These are phyloP conservation scores for Porites rus DNA, from an alignment of 92 coral and sea anemone species.

Conservation along the genomic window DNA sequence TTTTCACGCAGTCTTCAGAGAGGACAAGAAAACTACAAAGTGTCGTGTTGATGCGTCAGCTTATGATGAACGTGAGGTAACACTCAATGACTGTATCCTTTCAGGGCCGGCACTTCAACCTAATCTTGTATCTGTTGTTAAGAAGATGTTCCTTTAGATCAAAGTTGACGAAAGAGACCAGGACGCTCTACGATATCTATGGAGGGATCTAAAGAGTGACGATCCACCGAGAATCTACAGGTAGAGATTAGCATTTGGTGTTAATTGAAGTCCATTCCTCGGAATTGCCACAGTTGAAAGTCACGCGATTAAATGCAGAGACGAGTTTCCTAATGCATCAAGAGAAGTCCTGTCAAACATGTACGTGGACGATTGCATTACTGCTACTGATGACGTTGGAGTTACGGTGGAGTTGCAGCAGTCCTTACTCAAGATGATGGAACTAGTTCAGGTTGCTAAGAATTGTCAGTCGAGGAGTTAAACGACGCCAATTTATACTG, in stretches of 20 bases:
- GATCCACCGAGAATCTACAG: conserved; percentile 11
- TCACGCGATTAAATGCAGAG: not conserved
- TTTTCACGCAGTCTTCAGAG: conserved; percentile 29
- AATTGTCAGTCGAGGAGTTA: too few relatives aligned
- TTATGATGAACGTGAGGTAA: conserved; percentile 2
- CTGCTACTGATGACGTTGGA: not conserved
- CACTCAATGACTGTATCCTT: conserved; percentile 44
- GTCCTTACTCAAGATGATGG: too few relatives aligned
- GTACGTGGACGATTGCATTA: conserved; percentile 3
- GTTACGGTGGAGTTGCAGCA: too few relatives aligned
- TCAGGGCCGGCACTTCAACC: conserved; percentile 40
- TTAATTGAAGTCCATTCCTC: conserved; percentile 48
- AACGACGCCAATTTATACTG: not conserved
- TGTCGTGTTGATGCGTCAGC: conserved; percentile 44
- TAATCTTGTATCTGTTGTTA: conserved; percentile 38
- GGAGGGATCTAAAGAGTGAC: conserved; percentile 34
- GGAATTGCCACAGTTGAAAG: conserved; percentile 23
- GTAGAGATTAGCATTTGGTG: conserved; percentile 44
- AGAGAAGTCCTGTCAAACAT: conserved; percentile 33
- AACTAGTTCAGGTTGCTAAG: too few relatives aligned
- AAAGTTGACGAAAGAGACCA: conserved; percentile 15
- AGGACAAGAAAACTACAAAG: conserved; percentile 36
- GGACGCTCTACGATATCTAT: conserved; percentile 11
- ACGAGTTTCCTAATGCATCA: conserved; percentile 27
- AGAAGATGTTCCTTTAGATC: conserved; percentile 33